Base-by-base conservation (phyloP, 1,140 invertebrate genomes). In the Magallana gigas region DNA sequence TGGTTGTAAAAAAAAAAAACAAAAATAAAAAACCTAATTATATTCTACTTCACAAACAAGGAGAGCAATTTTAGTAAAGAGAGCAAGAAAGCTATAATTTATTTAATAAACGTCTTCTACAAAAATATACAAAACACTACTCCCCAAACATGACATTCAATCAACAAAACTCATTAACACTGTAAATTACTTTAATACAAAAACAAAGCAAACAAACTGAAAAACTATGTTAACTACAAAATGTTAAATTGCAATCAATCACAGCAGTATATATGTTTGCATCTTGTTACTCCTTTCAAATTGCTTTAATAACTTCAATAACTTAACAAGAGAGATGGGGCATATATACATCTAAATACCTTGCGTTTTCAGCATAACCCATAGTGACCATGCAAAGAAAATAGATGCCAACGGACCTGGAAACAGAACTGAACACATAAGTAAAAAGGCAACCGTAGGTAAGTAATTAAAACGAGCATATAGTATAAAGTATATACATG, bases 311-410 rank as follows among this genome's bases (percentile, higher is more conserved):
- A 62, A 62, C 36, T 48, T 48, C 0, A 7, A 1, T n/a, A 62
- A n/a, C 60, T 68, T 5, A 18, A 68, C n/a, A 68, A 23, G 64
- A 68, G 16, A 9, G 8, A 8, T 8, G n/a, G 64, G 8, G 60
- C 16, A 16, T 7, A 64, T 16, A 64, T 16, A 76, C 9, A 76
- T 29, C 68, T 12, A 12, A 76, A 76, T 76, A 76, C 68, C 68
- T 76, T 76, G 68, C 68, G 14, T 36, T 76, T 76, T 23, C 68
- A 9, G 68, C 68, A 76, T 76, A 76, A 76, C 68, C 68, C 68
- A 76, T 8, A 76, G 68, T 29, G 68, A 76, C 68, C 68, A 76
- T 76, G 68, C 68, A 76, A 76, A 76, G 68, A 76, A 76, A 76
- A 76, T 36, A 76, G 68, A 76, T 76, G 68, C 23, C 68, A 76